Conservation (phyloP, 2,888 invertebrate species). For the Acronicta psi region DNA sequence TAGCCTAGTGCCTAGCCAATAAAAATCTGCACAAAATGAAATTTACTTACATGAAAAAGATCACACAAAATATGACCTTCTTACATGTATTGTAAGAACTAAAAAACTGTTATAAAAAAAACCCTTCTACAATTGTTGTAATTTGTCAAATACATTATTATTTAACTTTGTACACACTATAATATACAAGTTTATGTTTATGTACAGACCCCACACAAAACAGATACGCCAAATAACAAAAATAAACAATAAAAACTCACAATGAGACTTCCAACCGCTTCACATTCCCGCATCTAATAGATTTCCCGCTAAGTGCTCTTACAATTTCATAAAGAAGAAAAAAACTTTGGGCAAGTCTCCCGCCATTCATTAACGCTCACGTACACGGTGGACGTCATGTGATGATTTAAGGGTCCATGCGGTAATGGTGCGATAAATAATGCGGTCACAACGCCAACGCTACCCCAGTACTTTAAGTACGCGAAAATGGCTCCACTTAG, state of each 20-base stretch:
- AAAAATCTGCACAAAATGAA: too few species aligned
- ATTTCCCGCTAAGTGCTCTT: slow-evolving; percentile 85
- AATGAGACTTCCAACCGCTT: slow-evolving; percentile 55
- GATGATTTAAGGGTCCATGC: slow-evolving; percentile 87
- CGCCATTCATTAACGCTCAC: slow-evolving; percentile 86
- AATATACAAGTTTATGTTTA: too few species aligned
- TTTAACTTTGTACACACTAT: too few species aligned
- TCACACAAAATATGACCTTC: too few species aligned
- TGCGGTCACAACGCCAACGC: slow-evolving; percentile 78
- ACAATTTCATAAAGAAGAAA: slow-evolving; percentile 84
- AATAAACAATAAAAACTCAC: slow-evolving; percentile 5
- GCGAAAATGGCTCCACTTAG: slow-evolving; percentile 82
- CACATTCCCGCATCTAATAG: slow-evolving; percentile 76
- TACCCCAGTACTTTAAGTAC: slow-evolving; percentile 73
- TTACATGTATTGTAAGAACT: too few species aligned
- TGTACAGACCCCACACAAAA: too few species aligned
- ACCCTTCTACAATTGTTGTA: too few species aligned
- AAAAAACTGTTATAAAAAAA: too few species aligned
- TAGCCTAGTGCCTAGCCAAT: too few species aligned
- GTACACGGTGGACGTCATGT: slow-evolving; percentile 81
- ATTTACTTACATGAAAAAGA: too few species aligned
- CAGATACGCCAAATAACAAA: too few species aligned
- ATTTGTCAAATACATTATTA: too few species aligned
- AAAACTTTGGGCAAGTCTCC: slow-evolving; percentile 77
- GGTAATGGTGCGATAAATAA: slow-evolving; percentile 89